Conservation (phyloP, 1,140 invertebrate species). For the Polypedilum vanderplanki region DNA sequence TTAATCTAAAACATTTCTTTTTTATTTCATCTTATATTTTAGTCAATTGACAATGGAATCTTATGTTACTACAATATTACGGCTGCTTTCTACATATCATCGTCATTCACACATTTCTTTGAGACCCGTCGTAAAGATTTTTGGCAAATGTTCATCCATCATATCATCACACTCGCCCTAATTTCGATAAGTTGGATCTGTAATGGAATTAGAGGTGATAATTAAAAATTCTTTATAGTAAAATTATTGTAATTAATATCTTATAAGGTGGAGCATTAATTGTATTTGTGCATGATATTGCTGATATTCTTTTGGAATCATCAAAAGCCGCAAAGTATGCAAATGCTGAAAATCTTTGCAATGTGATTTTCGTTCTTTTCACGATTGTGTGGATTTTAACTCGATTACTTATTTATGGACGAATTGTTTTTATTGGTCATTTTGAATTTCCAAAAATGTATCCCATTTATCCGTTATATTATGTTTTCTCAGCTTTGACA, state of each 20-base stretch:
- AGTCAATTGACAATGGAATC: slow-evolving; percentile 62
- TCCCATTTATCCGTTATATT: slow-evolving; percentile 90
- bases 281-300: slow-evolving; percentile 85
- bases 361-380: slow-evolving; percentile 80
- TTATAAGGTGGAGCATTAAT: slow-evolving; percentile 86
- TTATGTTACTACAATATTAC: slow-evolving; percentile 98
- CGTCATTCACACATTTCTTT: slow-evolving; percentile 87
- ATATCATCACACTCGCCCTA: slow-evolving; percentile 83
- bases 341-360: slow-evolving; percentile 78
- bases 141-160: slow-evolving; percentile 97
- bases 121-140: slow-evolving; percentile 93
- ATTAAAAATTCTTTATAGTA: too few species aligned
- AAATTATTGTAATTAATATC: too few species aligned
- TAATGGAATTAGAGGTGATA: slow-evolving; percentile 54
- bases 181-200: slow-evolving; percentile 90
- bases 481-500: slow-evolving; percentile 88
- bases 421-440: slow-evolving; percentile 59
- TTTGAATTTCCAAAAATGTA: slow-evolving; percentile 77
- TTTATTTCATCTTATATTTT: slow-evolving; percentile 36
- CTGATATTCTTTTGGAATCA: slow-evolving; percentile 89
- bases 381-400: slow-evolving; percentile 83
- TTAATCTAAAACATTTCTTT: too few species aligned
- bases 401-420: slow-evolving; percentile 74
- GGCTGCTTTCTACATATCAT: slow-evolving; percentile 90
- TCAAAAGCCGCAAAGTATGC: slow-evolving; percentile 90